Evolutionary conservation across 2,113 vertebrate genomes (phyloP).

Genomic region (Macroglossus sobrinus): DNA sequence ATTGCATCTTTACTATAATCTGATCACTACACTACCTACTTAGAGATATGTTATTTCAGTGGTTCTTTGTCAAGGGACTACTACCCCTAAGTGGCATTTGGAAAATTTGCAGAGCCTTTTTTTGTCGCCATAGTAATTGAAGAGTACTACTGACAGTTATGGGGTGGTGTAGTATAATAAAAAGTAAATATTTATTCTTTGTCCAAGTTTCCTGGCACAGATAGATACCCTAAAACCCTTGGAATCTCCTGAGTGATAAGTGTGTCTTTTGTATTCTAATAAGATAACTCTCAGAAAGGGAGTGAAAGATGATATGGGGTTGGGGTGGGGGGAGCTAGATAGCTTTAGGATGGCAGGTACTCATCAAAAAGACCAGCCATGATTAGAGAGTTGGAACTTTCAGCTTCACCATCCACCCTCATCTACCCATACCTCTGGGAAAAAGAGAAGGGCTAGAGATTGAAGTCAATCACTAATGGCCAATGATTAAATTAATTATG

Average conservation of each 20-base stretch:
- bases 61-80: not conserved
- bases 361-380: not conserved
- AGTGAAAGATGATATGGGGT: not conserved
- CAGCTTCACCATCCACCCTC: not conserved
- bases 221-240: not conserved
- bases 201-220: not conserved
- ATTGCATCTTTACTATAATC: not conserved
- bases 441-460: not conserved
- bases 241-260: not conserved
- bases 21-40: not conserved
- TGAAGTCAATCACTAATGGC: not conserved
- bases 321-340: too few relatives aligned
- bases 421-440: not conserved
- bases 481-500: not conserved
- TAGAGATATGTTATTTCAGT: not conserved
- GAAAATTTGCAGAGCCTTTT: not conserved
- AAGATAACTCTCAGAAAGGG: not conserved
- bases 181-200: not conserved
- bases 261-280: not conserved
- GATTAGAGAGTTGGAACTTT: not conserved
- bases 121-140: not conserved
- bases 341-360: not conserved
- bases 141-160: not conserved
- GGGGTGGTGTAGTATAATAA: not conserved
- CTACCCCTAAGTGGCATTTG: not conserved